phyloP scores from a whole-genome alignment of 2,888 invertebrate species.

The Cosmia trapezina region DNA sequence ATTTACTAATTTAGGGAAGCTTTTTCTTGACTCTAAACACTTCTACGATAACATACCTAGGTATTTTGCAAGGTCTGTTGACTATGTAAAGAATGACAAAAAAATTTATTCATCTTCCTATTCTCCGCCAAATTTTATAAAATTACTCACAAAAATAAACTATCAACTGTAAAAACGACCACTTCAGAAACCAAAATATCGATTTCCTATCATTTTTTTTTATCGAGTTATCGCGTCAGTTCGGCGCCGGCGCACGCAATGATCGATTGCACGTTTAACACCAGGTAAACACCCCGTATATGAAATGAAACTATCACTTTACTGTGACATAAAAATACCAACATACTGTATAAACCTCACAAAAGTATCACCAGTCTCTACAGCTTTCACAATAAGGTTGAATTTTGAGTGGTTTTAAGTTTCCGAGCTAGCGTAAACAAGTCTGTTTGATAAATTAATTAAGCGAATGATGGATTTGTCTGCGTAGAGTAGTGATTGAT shows the following conservation, averaged over 20 bases:
- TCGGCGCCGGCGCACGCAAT: constrained; percentile 75
- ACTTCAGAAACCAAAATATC: constrained; percentile 56
- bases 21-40: neutral
- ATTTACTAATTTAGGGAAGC: neutral
- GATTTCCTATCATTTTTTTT: constrained; percentile 56
- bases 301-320: constrained; percentile 72
- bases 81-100: neutral
- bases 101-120: no score
- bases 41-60: neutral
- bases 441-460: constrained; percentile 77
- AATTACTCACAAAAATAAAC: neutral
- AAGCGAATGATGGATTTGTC: constrained; percentile 77
- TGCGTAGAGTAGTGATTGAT: constrained; percentile 80
- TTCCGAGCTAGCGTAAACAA: constrained; percentile 37
- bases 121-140: neutral
- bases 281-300: constrained; percentile 77
- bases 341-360: constrained; percentile 30
- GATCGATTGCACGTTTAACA: constrained; percentile 74
- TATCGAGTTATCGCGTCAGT: constrained; percentile 64
- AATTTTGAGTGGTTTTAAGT: constrained; percentile 45
- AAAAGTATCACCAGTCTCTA: constrained; percentile 29
- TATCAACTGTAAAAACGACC: constrained; percentile 12
- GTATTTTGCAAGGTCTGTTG: neutral
- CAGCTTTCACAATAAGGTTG: constrained; percentile 38
- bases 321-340: constrained; percentile 67